These are phyloP conservation scores for Sebastes steindachneri DNA, from an alignment of 2,797 vertebrate genomes.

Conservation along the genomic window DNA sequence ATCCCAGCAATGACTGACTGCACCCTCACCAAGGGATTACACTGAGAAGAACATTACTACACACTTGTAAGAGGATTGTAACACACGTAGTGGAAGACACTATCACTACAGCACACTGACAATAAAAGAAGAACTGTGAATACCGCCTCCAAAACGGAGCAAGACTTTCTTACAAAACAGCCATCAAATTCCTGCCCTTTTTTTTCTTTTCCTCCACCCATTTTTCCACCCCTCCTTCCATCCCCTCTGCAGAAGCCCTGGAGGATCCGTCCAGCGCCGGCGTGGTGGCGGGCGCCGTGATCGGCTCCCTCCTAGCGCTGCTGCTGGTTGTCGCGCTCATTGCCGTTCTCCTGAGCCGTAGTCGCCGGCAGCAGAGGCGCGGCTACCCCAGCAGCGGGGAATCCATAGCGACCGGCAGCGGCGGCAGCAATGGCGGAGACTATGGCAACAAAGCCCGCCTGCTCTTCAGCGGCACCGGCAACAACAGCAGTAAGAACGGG, in stretches of 20 bases:
- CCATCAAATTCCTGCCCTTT: slow-evolving; percentile 67
- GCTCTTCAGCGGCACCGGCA: slow-evolving; percentile 72
- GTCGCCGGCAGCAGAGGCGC: slow-evolving; percentile 74
- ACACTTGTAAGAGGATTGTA: slow-evolving; percentile 74
- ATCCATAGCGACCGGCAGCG: slow-evolving; percentile 59
- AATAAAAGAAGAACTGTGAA: slow-evolving; percentile 52
- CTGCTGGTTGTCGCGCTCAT: slow-evolving; percentile 84
- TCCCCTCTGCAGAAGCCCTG: slow-evolving; percentile 80
- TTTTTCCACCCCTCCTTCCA: slow-evolving; percentile 62
- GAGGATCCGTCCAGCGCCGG: slow-evolving; percentile 82
- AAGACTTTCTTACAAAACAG: slow-evolving; percentile 43
- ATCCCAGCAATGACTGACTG: slow-evolving; percentile 76
- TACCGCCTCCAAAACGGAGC: slow-evolving; percentile 37
- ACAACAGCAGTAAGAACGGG: slow-evolving; percentile 70
- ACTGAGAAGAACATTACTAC: slow-evolving; percentile 67
- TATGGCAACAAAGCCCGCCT: slow-evolving; percentile 86
- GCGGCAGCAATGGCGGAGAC: slow-evolving; percentile 64
- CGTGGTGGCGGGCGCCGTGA: slow-evolving; percentile 86
- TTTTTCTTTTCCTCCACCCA: slow-evolving; percentile 66
- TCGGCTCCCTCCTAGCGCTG: slow-evolving; percentile 87
- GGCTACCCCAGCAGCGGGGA: slow-evolving; percentile 76
- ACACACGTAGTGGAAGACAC: slow-evolving; percentile 63
- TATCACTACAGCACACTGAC: slow-evolving; percentile 57
- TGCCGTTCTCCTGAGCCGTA: slow-evolving; percentile 81
- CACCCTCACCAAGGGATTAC: slow-evolving; percentile 63